A percentile compares a stretch with the other conserved stretches of the same genome.
These are phyloP conservation scores for Austrofundulus limnaeus DNA, from an alignment of 2,113 vertebrate species.

Conservation along the genomic window DNA sequence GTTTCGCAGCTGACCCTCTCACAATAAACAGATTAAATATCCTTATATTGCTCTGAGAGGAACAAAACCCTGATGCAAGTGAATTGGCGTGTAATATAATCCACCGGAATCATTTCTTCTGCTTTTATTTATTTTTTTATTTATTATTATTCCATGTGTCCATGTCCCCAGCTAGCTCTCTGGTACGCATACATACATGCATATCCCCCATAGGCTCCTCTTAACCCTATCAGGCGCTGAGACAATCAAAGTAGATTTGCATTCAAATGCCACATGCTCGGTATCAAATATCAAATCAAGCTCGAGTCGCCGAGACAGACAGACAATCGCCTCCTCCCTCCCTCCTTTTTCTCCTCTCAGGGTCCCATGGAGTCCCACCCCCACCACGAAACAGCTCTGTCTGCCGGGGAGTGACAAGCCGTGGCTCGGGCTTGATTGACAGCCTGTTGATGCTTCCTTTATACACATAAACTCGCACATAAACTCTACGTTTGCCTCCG, in stretches of 20 bases:
- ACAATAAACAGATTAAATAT: slow-evolving; percentile 86
- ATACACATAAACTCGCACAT: slow-evolving; percentile 13
- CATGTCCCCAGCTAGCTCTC: slow-evolving; percentile 30
- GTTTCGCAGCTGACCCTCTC: slow-evolving; percentile 84
- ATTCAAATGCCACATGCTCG: slow-evolving; percentile 77
- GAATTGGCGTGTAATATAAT: slow-evolving; percentile 90
- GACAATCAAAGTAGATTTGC: slow-evolving; percentile 78
- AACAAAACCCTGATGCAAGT: slow-evolving; percentile 85
- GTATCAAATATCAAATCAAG: slow-evolving; percentile 80
- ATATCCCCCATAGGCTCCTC: slow-evolving; percentile 72
- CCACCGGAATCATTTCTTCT: slow-evolving; percentile 84
- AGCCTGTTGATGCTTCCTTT: slow-evolving; percentile 72
- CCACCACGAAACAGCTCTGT: slow-evolving; percentile 51
- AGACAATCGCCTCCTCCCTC: slow-evolving; percentile 59
- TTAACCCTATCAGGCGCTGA: slow-evolving; percentile 71
- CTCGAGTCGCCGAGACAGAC: slow-evolving; percentile 64
- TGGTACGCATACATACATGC: slow-evolving; percentile 51
- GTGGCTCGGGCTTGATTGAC: slow-evolving; percentile 69
- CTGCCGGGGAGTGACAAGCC: slow-evolving; percentile 69
- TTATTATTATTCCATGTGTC: slow-evolving; percentile 49
- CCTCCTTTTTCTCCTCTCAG: slow-evolving; percentile 48
- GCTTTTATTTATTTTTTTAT: slow-evolving; percentile 47
- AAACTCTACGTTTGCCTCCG: slow-evolving; percentile 21
- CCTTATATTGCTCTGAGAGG: slow-evolving; percentile 89
- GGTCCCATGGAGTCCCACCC: slow-evolving; percentile 65